Evolutionary conservation across 2,888 invertebrate genomes (phyloP).

Genomic region (Lathronympha strigana): DNA sequence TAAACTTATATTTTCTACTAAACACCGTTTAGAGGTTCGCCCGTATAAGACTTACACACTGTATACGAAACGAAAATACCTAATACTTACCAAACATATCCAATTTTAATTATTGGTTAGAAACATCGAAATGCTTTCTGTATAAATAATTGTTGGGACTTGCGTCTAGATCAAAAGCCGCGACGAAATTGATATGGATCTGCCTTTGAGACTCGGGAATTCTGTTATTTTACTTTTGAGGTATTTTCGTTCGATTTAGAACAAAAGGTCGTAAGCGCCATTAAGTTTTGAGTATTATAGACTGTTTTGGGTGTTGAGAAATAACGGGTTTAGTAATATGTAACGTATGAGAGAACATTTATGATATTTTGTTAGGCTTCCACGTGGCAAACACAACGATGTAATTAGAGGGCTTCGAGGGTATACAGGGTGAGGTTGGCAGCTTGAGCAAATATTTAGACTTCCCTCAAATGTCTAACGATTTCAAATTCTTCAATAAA

Average conservation of each 20-base stretch:
- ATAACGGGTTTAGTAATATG: background rate
- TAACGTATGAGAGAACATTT: conserved; percentile 3
- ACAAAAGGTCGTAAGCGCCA: background rate
- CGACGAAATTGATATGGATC: conserved; percentile 21
- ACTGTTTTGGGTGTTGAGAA: background rate
- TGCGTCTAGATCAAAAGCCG: conserved; percentile 24
- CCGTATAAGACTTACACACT: background rate
- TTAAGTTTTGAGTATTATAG: background rate
- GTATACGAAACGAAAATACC: conserved; percentile 6
- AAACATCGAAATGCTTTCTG: conserved; percentile 11
- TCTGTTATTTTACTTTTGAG: conserved; percentile 21
- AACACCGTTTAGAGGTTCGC: background rate
- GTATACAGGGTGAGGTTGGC: background rate
- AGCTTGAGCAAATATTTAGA: too few species aligned
- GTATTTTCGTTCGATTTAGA: background rate
- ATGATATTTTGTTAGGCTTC: conserved; percentile 24
- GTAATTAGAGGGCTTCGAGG: background rate
- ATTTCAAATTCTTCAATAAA: too few species aligned
- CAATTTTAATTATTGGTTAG: conserved; percentile 25
- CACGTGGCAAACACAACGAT: conserved; percentile 1
- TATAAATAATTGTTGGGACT: conserved; percentile 11
- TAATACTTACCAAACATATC: conserved; percentile 18
- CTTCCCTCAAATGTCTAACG: too few species aligned
- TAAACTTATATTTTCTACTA: too few species aligned
- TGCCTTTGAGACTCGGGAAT: conserved; percentile 11